phyloP scores from a whole-genome alignment of 2,113 vertebrate species.

The Phrynosoma platyrhinos region DNA sequence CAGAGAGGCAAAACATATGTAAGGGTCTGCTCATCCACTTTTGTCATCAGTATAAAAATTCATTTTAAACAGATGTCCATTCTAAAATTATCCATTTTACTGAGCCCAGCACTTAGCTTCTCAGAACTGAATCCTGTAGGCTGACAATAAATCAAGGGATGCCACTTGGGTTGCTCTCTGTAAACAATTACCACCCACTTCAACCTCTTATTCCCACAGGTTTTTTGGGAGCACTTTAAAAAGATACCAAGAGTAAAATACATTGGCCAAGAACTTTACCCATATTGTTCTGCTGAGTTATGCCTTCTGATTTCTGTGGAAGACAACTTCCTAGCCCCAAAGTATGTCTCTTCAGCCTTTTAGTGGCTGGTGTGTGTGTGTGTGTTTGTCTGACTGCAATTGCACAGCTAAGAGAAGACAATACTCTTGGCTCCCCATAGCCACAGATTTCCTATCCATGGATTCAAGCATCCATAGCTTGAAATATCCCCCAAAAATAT shows the following conservation, averaged over 20 bases:
- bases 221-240: constrained; percentile 6
- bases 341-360: too few species aligned
- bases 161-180: not conserved
- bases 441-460: too few species aligned
- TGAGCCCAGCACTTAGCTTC: constrained; percentile 45
- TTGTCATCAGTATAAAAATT: constrained; percentile 23
- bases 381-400: too few species aligned
- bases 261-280: too few species aligned
- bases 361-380: not conserved
- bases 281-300: too few species aligned
- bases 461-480: too few species aligned
- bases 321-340: too few species aligned
- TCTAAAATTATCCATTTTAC: constrained; percentile 21
- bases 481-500: too few species aligned
- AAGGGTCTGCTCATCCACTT: constrained; percentile 1
- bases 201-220: not conserved
- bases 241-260: not conserved
- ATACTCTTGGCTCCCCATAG: too few species aligned
- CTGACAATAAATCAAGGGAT: constrained; percentile 14
- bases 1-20: constrained; percentile 15
- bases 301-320: not conserved
- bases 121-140: constrained; percentile 14
- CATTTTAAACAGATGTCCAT: constrained; percentile 40
- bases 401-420: too few species aligned
- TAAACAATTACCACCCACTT: constrained; percentile 33